Evolutionary conservation across 2,888 invertebrate species (phyloP).

Genomic region (Pseudolycoriella hygida): DNA sequence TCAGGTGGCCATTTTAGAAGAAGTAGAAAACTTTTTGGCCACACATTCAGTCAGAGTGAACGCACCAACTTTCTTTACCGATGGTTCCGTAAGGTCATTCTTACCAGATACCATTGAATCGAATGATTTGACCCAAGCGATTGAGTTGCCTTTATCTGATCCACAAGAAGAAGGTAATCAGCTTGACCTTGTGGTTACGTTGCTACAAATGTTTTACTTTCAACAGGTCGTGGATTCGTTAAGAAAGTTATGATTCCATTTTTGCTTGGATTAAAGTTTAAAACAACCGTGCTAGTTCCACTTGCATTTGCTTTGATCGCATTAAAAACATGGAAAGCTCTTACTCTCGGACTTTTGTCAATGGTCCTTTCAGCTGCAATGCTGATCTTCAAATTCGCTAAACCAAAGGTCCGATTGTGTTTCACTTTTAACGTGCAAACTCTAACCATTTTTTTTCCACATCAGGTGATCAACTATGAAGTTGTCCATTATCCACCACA

Average conservation of each 20-base stretch:
- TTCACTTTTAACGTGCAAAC: neutral
- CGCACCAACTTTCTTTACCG: conserved; percentile 38
- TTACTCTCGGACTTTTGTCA: conserved; percentile 68
- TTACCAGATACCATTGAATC: conserved; percentile 1
- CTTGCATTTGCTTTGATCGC: conserved; percentile 67
- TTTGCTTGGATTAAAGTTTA: conserved; percentile 70
- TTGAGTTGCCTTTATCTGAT: too few species aligned
- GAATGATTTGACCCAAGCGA: neutral
- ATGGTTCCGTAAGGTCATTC: neutral
- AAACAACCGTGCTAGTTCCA: conserved; percentile 67
- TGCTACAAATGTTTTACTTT: too few species aligned
- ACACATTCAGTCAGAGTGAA: conserved; percentile 58
- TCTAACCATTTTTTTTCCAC: conserved; percentile 8
- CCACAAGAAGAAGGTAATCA: too few species aligned
- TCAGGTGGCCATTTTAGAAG: conserved; percentile 44
- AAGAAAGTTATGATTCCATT: conserved; percentile 74
- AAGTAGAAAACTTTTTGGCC: conserved; percentile 55
- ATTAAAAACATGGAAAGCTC: conserved; percentile 76
- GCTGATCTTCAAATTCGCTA: conserved; percentile 73
- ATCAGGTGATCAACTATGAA: conserved; percentile 61
- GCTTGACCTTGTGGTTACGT: too few species aligned
- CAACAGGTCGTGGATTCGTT: conserved; percentile 58
- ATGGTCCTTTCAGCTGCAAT: conserved; percentile 70
- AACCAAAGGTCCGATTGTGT: conserved; percentile 51
- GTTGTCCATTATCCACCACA: conserved; percentile 67